Evolutionary conservation across 2,113 vertebrate species (phyloP).

Genomic region (Prunella fulvescens): DNA sequence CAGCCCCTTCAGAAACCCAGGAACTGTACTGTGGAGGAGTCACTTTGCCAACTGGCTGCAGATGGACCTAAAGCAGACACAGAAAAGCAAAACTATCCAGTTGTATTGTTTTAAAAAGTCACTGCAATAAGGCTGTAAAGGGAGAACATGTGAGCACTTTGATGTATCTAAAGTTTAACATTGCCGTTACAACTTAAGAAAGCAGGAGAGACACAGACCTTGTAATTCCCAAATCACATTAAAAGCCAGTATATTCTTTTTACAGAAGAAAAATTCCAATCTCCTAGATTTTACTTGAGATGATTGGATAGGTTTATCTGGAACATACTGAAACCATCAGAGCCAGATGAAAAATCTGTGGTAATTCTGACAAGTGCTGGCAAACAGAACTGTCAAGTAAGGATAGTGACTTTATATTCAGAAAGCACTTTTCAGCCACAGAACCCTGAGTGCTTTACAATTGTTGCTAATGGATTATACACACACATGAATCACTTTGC

Average conservation of each 20-base stretch:
- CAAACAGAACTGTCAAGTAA: constrained; percentile 48
- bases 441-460: constrained; percentile 33
- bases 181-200: background rate
- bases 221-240: background rate
- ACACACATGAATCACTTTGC: constrained; percentile 19
- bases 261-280: background rate
- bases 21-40: background rate
- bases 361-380: constrained; percentile 39
- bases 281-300: background rate
- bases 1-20: background rate
- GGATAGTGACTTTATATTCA: constrained; percentile 11
- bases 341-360: constrained; percentile 49
- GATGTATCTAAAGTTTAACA: background rate
- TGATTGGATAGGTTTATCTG: background rate
- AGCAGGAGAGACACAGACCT: constrained; percentile 15
- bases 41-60: constrained; percentile 30
- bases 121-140: background rate
- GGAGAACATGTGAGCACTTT: background rate
- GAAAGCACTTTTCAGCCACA: background rate
- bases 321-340: constrained; percentile 18
- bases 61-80: background rate
- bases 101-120: background rate
- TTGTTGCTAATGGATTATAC: constrained; percentile 67
- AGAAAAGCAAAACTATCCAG: background rate
- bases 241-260: background rate